Evolutionary conservation across 2,888 invertebrate genomes (phyloP).

Genomic region (Tetanocera ferruginea): DNA sequence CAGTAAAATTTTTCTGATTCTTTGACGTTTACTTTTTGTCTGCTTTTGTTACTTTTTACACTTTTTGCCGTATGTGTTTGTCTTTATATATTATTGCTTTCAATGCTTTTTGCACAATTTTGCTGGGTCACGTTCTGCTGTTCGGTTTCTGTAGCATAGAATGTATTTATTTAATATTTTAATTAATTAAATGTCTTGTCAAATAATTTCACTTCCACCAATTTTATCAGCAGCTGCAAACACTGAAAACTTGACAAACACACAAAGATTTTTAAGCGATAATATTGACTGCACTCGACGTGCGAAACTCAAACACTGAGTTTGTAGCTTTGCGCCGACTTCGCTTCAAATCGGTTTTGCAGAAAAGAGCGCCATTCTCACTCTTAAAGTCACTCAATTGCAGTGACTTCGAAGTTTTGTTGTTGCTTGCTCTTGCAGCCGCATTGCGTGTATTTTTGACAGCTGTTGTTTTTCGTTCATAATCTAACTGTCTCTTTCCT

Average conservation of each 20-base stretch:
- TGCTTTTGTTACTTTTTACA: too few relatives aligned
- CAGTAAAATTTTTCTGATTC: too few relatives aligned
- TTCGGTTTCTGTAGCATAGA: not conserved
- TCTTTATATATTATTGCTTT: not conserved
- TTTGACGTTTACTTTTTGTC: too few relatives aligned
- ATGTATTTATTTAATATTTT: not conserved
- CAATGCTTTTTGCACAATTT: not conserved
- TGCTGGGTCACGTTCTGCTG: not conserved
- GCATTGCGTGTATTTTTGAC: slow-evolving; percentile 1
- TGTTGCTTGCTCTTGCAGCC: not conserved
- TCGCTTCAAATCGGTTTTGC: not conserved
- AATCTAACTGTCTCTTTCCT: not conserved
- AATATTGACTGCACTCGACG: slow-evolving; percentile 21
- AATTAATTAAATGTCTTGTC: not conserved
- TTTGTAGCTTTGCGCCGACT: not conserved
- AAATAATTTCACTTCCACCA: not conserved
- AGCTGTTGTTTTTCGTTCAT: not conserved
- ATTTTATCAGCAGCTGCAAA: not conserved
- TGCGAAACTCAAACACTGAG: slow-evolving; percentile 38
- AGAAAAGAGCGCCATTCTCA: not conserved
- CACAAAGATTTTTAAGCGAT: not conserved
- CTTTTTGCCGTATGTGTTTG: too few relatives aligned
- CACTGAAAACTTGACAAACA: slow-evolving; percentile 7
- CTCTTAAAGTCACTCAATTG: not conserved
- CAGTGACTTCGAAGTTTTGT: not conserved